Evolutionary conservation across 2,888 invertebrate genomes (phyloP), one percentile per base, ranked within the genome.

Genomic region (Minunthozetes semirufus): DNA sequence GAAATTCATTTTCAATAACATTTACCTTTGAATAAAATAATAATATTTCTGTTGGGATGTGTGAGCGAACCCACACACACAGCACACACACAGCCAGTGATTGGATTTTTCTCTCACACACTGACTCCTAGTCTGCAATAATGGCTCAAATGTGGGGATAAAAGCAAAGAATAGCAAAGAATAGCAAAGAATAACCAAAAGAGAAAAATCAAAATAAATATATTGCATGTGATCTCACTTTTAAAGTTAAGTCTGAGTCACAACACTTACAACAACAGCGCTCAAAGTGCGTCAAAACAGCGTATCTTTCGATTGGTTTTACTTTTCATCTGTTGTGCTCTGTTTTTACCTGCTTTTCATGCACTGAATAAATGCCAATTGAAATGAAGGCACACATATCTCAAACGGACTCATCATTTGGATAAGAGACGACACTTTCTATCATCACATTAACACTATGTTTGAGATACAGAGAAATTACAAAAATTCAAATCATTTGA

Each of bases 121-220:
- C 42, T 42, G 42, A 42, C 42, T 42, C 11, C 42, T 13, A 42
- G 42, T 42, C 8, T 42, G 42, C 42, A 42, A 42, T 42, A 42
- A 42, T 42, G 42, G 42, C 42, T 42, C 42, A 42, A 42, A 68
- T 46, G 71, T 48, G 38, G 33, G 48, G 72, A 72, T 48, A 50
- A 50, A 74, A 59, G 75, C n/a, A n/a, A n/a, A n/a, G n/a, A n/a
- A n/a, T n/a, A 9, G 33, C 5, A 9, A 33, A 6, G 5, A 4
- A 33, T 6, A 33, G 33, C 33, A 33, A 42, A 42, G 42, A 42
- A 42, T 42, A 8, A 42, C 42, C 42, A 42, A 13, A 42, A 71
- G 76, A 76, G 74, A 75, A 75, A 76, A 76, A 73, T 72, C 76
- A 75, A 75, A 76, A 76, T 46, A 63, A 74, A 74, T 56, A 74